Evolutionary conservation across 1,140 invertebrate genomes (phyloP).

Genomic region (Tetragnatha versicolor): DNA sequence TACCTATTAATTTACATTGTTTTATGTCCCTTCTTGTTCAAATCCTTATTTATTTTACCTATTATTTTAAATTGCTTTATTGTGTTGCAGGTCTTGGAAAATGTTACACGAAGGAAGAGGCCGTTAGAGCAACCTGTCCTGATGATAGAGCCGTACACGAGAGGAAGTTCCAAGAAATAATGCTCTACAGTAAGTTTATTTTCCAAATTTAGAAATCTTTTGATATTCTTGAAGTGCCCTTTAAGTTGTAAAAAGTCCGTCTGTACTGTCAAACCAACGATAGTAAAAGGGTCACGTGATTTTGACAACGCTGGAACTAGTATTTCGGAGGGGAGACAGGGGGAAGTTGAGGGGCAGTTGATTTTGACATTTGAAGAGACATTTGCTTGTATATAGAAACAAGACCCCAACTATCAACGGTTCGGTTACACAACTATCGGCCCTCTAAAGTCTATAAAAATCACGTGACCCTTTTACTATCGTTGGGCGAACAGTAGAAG

Average conservation of each 20-base stretch:
- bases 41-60: neutral
- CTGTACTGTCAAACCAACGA: neutral
- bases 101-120: conserved; percentile 71
- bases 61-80: neutral
- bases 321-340: neutral
- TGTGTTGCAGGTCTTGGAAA: conserved; percentile 65
- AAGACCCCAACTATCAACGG: too few relatives aligned
- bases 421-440: too few relatives aligned
- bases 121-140: conserved; percentile 70
- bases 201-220: neutral
- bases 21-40: too few relatives aligned
- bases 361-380: neutral
- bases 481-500: too few relatives aligned
- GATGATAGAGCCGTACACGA: conserved; percentile 64
- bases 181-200: conserved; percentile 68
- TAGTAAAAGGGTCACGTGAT: too few relatives aligned
- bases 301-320: neutral
- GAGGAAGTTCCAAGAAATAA: conserved; percentile 64
- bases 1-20: neutral
- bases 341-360: neutral
- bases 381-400: neutral
- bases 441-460: too few relatives aligned
- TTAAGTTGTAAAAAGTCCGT: neutral
- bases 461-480: too few relatives aligned
- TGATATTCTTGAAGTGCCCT: neutral